A percentile compares a stretch with the other conserved stretches of the same genome.
Conservation (phyloP, 2,113 vertebrate genomes). For the Callipepla californica region DNA sequence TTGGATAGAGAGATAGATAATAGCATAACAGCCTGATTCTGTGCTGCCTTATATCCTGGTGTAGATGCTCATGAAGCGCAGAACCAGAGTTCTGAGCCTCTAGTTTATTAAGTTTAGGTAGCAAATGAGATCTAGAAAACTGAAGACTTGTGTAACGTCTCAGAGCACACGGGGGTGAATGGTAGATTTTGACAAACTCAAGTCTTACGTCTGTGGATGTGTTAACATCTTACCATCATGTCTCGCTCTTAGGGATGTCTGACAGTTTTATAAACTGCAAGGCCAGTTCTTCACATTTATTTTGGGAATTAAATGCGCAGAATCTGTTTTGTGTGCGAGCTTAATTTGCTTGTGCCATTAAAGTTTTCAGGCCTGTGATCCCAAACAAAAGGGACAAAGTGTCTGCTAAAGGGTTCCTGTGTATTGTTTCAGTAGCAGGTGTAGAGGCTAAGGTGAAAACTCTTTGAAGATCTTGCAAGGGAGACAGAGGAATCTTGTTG, state of each 20-base stretch:
- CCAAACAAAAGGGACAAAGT: background rate
- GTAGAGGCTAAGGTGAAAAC: background rate
- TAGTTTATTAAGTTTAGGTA: background rate
- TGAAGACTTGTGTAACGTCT: background rate
- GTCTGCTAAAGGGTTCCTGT: background rate
- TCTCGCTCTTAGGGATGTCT: background rate
- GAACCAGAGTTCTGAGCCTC: background rate
- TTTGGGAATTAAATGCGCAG: background rate
- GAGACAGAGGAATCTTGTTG: background rate
- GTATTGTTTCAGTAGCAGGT: conserved; percentile 5
- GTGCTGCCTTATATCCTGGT: background rate
- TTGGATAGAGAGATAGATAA: background rate
- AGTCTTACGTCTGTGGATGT: background rate
- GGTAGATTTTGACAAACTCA: background rate
- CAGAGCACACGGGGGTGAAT: background rate
- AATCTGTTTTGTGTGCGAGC: background rate
- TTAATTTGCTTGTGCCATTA: fast-evolving
- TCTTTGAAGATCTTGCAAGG: background rate
- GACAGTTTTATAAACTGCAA: too few species aligned
- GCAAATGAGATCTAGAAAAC: background rate
- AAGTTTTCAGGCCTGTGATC: background rate
- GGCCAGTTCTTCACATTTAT: background rate
- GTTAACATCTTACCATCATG: fast-evolving
- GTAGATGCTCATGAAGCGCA: background rate
- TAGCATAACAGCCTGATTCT: background rate